Evolutionary conservation across 2,113 vertebrate genomes (phyloP), one percentile per base, ranked within the genome.

Genomic region (Sterna hirundo): DNA sequence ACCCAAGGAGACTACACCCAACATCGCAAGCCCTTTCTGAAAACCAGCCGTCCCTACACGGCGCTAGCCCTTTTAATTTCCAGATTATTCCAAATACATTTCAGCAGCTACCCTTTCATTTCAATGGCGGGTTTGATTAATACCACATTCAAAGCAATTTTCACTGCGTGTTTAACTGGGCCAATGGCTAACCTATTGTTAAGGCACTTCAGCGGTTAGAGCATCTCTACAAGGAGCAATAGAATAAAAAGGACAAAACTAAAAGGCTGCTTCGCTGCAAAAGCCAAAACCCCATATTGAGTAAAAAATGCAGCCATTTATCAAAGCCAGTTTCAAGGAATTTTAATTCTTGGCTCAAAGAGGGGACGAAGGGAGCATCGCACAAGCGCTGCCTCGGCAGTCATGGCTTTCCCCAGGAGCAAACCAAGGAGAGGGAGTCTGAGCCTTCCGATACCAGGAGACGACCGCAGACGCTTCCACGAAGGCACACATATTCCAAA

Each of bases 41-140:
- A 85, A 80, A 36, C 16, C 79, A 83, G 60, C 29, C 0, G 0
- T 46, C 74, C 69, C 72, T 75, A 19, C 11, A 10, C 25, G 58
- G 74, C 61, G 27, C 60, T 34, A 70, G 71, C 42, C 77, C 84
- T 89, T 88, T 91, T 23, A 38, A 69, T 54, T 94, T 76, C 86
- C 91, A 72, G 38, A 91, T 88, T 57, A 84, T 78, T 91, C 80
- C 83, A 82, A 84, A 42, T 6, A 16, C 3, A 60, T 94, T 91
- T 92, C 94, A 96, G 77, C 86, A 96, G 77, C 26, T n/a, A 9
- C 15, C 72, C 88, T 55, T 82, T 65, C 62, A 76, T 86, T 92
- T 69, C 86, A 91, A 54, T 84, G 88, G 61, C 34, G 75, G 91
- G 77, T 89, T 89, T 96, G 89, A 96, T 96, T 84, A 86, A 96